Evolutionary conservation across 2,797 vertebrate species (phyloP).

Genomic region (Arrhamphus sclerolepis): DNA sequence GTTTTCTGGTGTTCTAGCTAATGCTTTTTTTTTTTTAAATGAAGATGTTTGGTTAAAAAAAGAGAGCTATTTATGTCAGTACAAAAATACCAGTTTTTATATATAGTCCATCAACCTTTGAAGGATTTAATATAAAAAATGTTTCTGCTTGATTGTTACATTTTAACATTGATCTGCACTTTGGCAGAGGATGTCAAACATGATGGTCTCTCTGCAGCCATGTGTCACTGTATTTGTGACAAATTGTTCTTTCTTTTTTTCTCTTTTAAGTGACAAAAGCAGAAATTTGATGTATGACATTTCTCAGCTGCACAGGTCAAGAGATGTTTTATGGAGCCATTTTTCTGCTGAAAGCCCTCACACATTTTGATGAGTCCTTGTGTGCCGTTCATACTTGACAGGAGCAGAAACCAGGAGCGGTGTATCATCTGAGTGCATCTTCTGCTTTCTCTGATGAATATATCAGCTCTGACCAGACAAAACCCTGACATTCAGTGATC

Average conservation of each 20-base stretch:
- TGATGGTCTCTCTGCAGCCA: background rate
- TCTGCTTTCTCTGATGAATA: constrained; percentile 54
- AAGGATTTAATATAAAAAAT: background rate
- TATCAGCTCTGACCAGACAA: constrained; percentile 61
- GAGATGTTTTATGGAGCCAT: constrained; percentile 25
- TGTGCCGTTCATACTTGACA: constrained; percentile 36
- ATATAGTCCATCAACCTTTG: background rate
- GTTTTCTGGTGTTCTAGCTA: too few species aligned
- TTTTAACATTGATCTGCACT: constrained; percentile 10
- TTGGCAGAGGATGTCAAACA: background rate
- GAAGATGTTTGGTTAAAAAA: too few species aligned
- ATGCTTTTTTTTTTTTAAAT: too few species aligned
- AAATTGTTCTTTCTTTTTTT: constrained; percentile 3
- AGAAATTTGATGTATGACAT: constrained; percentile 35
- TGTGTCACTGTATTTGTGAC: constrained; percentile 17
- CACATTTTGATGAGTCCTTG: constrained; percentile 38
- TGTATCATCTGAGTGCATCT: constrained; percentile 51
- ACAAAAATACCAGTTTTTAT: too few species aligned
- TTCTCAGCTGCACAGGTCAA: constrained; percentile 41
- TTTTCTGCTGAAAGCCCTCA: constrained; percentile 38
- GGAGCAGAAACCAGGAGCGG: constrained; percentile 42
- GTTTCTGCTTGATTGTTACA: background rate
- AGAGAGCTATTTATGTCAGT: too few species aligned
- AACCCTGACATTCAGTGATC: constrained; percentile 66
- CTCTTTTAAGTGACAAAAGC: constrained; percentile 19